Conservation (phyloP, 2,888 invertebrate species). For the Drosophila buzzatii region DNA sequence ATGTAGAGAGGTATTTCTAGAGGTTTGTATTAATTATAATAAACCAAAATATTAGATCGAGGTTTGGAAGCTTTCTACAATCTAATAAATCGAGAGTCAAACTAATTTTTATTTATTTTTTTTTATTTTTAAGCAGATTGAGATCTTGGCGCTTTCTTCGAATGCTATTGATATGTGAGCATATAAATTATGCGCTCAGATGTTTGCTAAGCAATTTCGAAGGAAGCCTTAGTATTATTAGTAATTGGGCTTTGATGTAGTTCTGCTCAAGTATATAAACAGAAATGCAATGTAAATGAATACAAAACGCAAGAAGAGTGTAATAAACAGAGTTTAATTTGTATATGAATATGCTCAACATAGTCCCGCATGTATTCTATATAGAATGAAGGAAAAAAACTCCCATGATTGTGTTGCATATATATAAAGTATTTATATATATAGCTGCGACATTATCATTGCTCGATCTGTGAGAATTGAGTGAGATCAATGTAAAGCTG, state of each 20-base stretch:
- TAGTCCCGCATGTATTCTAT: neutral
- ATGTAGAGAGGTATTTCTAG: no score
- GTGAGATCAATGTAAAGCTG: conserved; percentile 3
- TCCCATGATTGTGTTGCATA: conserved; percentile 41
- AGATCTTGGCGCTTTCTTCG: no score
- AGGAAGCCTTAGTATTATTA: neutral
- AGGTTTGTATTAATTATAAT: no score
- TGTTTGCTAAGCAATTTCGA: no score
- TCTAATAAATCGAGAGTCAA: no score
- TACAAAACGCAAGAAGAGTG: neutral
- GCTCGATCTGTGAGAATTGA: conserved; percentile 10
- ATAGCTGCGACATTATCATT: neutral
- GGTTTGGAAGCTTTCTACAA: no score
- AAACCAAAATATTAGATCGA: no score
- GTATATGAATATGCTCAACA: neutral
- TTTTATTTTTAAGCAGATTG: no score
- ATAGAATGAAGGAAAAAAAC: conserved; percentile 4
- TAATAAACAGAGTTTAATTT: neutral
- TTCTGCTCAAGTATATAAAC: no score
- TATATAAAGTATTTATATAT: neutral
- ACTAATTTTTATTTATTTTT: no score
- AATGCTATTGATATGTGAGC: no score
- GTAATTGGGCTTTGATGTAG: neutral
- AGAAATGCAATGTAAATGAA: neutral
- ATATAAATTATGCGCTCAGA: no score